Conservation (phyloP, 2,888 invertebrate species). For the Ophraella communa region DNA sequence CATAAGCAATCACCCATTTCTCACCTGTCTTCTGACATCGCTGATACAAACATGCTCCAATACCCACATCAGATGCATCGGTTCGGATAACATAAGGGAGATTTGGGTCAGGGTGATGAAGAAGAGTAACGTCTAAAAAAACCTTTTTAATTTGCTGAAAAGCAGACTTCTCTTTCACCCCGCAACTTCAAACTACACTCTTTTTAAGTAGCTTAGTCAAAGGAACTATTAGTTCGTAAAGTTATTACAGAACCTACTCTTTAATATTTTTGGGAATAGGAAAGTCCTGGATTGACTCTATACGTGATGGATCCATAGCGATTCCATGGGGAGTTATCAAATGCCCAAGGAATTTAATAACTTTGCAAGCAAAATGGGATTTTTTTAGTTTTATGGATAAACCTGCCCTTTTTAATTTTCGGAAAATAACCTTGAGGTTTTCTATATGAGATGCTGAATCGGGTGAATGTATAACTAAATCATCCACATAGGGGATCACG, state of each 20-base stretch:
- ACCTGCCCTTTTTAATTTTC: slow-evolving; percentile 7
- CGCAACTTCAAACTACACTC: too few species aligned
- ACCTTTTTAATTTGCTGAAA: slow-evolving; percentile 11
- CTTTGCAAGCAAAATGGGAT: slow-evolving; percentile 9
- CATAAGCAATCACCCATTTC: slow-evolving; percentile 12
- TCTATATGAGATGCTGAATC: background rate
- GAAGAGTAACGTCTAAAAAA: slow-evolving; percentile 3
- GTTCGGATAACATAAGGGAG: slow-evolving; percentile 19
- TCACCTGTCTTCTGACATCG: background rate
- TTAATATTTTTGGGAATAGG: slow-evolving; percentile 19
- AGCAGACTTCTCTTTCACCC: too few species aligned
- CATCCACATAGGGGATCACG: slow-evolving; percentile 12
- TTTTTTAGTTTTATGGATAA: slow-evolving; percentile 19
- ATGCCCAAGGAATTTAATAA: slow-evolving; percentile 13
- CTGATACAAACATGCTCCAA: slow-evolving; percentile 24
- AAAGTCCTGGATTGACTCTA: slow-evolving; percentile 22
- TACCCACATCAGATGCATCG: slow-evolving; percentile 17
- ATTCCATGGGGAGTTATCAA: slow-evolving; percentile 5
- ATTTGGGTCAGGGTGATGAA: slow-evolving; percentile 13
- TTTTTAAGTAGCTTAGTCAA: background rate
- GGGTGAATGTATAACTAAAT: slow-evolving; percentile 11
- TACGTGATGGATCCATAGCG: slow-evolving; percentile 11
- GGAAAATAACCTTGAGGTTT: slow-evolving; percentile 11
- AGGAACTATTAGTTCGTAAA: slow-evolving; percentile 14
- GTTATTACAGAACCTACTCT: slow-evolving; percentile 15